Conservation (phyloP, 92 coral and sea anemone species). For the Galaxea fascicularis region DNA sequence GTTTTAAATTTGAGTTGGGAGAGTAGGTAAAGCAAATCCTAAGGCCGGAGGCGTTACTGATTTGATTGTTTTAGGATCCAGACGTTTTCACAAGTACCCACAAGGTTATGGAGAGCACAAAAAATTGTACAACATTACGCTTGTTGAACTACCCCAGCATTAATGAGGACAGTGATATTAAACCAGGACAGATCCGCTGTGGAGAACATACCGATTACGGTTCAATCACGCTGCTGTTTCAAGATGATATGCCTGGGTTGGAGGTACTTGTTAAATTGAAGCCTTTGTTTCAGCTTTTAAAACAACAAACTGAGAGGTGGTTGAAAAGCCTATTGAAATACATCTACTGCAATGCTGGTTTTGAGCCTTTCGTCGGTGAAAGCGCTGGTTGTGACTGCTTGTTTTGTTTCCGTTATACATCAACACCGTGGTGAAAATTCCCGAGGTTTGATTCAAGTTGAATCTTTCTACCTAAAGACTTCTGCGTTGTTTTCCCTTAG, state of each 20-base stretch:
- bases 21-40: too few species aligned
- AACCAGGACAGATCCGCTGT: constrained; percentile 81
- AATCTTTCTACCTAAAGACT: too few species aligned
- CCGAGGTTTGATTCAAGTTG: too few species aligned
- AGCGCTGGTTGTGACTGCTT: too few species aligned
- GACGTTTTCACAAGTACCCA: constrained; percentile 56
- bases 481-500: too few species aligned
- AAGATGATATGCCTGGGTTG: constrained; percentile 62
- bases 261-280: constrained; percentile 28
- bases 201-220: constrained; percentile 80
- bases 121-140: constrained; percentile 62
- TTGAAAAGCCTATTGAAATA: too few species aligned
- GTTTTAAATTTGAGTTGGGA: too few species aligned
- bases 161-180: constrained; percentile 30
- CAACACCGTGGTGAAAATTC: too few species aligned
- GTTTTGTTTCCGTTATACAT: too few species aligned
- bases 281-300: not conserved
- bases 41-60: too few species aligned
- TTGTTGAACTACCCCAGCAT: constrained; percentile 74
- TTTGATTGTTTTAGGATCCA: constrained; percentile 56
- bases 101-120: constrained; percentile 44
- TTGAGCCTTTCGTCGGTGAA: too few species aligned
- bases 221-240: constrained; percentile 64
- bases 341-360: too few species aligned
- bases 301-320: not conserved